Evolutionary conservation across 2,113 vertebrate genomes (phyloP), one percentile per base, ranked within the genome.

Genomic region (Chauna torquata): DNA sequence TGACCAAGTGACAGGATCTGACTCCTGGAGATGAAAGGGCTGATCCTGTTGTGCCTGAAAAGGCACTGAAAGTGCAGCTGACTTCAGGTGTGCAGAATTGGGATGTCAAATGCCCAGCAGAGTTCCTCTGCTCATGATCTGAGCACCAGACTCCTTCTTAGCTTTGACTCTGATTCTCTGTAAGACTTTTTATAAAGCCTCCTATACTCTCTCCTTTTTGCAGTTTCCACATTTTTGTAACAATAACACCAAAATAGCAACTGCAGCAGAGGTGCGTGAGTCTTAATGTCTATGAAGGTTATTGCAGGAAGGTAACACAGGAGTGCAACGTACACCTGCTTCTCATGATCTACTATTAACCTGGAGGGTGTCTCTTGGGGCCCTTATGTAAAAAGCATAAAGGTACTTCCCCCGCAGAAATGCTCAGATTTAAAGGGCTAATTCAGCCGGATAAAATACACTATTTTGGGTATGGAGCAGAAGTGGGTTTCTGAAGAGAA

Each of bases 111-210:
- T 52, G 24, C 12, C 24, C 50, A 15, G 50, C 34, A 62, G 24
- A 28, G 19, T 8, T 71, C 40, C 27, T 9, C 9, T 3, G 16
- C 11, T 20, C 30, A 0, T 4, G 6, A 23, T 45, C 36, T 0
- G 28, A 50, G 17, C 3, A 16, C 52, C 36, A 23, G 52, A 72
- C 30, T 18, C 27, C 2, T 1, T 22, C 54, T 32, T 17, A 15
- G 14, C 70, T 36, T 27, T 12, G 32, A 68, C 12, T 2, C 4
- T 10, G 8, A 34, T 59, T 28, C n/a, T 28, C 12, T 8, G 16
- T 8, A 42, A 0, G 0, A 3, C 7, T 28, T 36, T 78, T 24
- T 11, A n/a, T 13, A 22, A 36, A 42, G 50, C 42, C 58, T 12
- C 18, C 3, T 32, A 32, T 4, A 1, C 11, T n/a, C 28, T n/a